A percentile compares a stretch with the other conserved stretches of the same genome.
phyloP scores from a whole-genome alignment of 64 coral and sea anemone species.

The Montipora cactus region DNA sequence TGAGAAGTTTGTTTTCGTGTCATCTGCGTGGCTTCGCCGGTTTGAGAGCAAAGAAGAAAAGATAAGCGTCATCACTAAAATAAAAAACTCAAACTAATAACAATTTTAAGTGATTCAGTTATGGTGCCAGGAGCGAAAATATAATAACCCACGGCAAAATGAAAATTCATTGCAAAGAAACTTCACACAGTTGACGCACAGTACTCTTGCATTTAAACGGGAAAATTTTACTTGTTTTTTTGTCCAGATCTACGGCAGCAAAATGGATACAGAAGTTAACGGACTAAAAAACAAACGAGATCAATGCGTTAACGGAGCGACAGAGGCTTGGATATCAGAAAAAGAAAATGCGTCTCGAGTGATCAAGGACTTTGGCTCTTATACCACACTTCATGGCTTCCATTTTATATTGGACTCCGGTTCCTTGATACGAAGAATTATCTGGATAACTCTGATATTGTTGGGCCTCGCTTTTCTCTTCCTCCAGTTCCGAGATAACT shows the following conservation, averaged over 20 bases:
- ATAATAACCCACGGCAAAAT: too few species aligned
- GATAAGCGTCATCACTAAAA: too few species aligned
- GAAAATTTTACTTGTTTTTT: background rate
- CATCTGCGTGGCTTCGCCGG: too few species aligned
- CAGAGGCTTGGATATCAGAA: slow-evolving; percentile 4
- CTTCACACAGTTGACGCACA: too few species aligned
- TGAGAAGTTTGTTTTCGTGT: too few species aligned
- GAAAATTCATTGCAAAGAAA: too few species aligned
- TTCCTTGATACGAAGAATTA: slow-evolving; percentile 6
- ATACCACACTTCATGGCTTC: slow-evolving; percentile 72
- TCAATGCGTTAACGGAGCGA: background rate
- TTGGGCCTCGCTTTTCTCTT: slow-evolving; percentile 9
- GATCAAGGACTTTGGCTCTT: slow-evolving; percentile 58
- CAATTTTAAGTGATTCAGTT: too few species aligned
- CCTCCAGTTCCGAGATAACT: slow-evolving; percentile 39
- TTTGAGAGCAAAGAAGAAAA: too few species aligned
- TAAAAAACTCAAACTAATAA: too few species aligned
- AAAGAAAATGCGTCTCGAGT: slow-evolving; percentile 12
- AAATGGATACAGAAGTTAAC: slow-evolving; percentile 17
- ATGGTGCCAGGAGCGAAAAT: too few species aligned
- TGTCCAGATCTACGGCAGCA: background rate
- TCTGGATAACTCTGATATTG: slow-evolving; percentile 52
- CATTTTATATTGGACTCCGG: slow-evolving; percentile 68
- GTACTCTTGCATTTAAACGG: too few species aligned
- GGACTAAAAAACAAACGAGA: background rate